phyloP scores from a whole-genome alignment of 2,888 invertebrate species.

The Agrochola circellaris region DNA sequence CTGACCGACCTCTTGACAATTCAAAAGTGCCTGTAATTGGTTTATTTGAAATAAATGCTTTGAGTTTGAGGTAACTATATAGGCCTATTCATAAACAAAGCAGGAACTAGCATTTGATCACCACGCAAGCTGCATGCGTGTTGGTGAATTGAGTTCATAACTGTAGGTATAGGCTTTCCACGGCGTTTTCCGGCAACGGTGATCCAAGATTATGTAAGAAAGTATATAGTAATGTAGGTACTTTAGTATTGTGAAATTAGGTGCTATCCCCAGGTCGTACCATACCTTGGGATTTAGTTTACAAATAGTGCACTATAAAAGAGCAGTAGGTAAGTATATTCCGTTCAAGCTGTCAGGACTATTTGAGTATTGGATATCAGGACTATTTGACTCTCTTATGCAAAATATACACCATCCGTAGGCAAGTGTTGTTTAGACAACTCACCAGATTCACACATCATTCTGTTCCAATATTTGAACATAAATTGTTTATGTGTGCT shows the following conservation, averaged over 20 bases:
- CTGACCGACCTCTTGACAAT: no score
- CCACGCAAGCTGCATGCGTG: not conserved
- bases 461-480: conserved; percentile 44
- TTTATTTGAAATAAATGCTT: no score
- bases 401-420: not conserved
- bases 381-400: not conserved
- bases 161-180: not conserved
- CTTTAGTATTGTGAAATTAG: not conserved
- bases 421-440: conserved; percentile 35
- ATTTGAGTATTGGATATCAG: not conserved
- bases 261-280: not conserved
- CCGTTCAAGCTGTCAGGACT: not conserved
- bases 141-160: not conserved
- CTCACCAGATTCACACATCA: conserved; percentile 25
- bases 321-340: not conserved
- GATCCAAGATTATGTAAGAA: not conserved
- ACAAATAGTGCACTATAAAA: not conserved
- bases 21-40: no score
- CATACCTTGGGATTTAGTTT: not conserved
- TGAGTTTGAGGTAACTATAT: no score
- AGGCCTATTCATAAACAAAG: not conserved
- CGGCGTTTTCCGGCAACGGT: not conserved
- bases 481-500: conserved; percentile 51
- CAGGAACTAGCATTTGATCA: not conserved
- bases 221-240: not conserved